Evolutionary conservation across 1,140 invertebrate species (phyloP), one percentile per base, ranked within the genome.

Genomic region (Caenorhabditis brenneri): DNA sequence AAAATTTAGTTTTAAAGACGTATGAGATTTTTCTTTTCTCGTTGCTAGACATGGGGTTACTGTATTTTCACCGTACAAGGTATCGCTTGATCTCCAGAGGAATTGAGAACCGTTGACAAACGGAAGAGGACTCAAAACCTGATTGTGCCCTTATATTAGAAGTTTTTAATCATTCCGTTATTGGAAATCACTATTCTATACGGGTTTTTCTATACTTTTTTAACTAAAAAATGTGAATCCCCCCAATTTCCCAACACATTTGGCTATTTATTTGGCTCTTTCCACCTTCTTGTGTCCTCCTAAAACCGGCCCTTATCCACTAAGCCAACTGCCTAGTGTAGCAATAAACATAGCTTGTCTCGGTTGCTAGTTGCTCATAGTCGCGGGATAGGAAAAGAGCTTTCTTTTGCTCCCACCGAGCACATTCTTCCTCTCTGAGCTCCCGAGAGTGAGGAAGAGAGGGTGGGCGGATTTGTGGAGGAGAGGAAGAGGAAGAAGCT

Each of bases 401-500:
- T 39, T 42, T 42, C 58, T 36, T 65, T 65, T 65, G 31, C 65
- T 42, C 65, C 65, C 36, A 39, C 65, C 65, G 65, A 42, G 36
- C 65, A 46, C 65, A 74, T 74, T 74, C 65, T 74, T 74, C 65
- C 36, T 24, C 33, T 42, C 65, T 42, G n/a, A 27, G 65, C 19
- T 7, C 22, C 24, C n/a, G n/a, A 15, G 53, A 58, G 19, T 9
- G 48, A 19, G 48, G 16, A n/a, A 46, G 65, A 74, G 65, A 42
- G 65, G 65, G 65, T 74, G 65, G 65, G 65, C 65, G 65, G 65
- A 74, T 74, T 74, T 74, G 65, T 74, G 65, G 33, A 74, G 65
- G 22, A 24, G n/a, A 39, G 7, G 53, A n/a, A n/a, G n/a, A n/a
- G n/a, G n/a, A n/a, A n/a, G n/a, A n/a, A n/a, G 53, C 27, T 42